These are phyloP conservation scores for Pachycephus smyrnensis DNA, from an alignment of 2,888 invertebrate species.

Conservation along the genomic window DNA sequence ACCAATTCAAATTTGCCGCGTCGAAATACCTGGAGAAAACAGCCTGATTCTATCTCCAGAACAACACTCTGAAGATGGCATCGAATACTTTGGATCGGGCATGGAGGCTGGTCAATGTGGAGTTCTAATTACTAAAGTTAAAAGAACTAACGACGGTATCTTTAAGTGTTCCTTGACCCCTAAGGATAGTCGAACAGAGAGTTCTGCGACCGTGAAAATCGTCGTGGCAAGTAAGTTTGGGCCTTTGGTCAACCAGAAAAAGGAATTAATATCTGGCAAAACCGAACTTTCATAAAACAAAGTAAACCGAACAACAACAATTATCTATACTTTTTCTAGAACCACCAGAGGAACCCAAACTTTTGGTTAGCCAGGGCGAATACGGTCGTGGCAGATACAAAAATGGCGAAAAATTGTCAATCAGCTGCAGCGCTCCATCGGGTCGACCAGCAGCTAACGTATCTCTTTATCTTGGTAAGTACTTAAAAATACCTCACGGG, in stretches of 20 bases:
- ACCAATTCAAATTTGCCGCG: conserved; percentile 73
- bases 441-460: conserved; percentile 83
- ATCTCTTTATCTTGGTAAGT: conserved; percentile 77
- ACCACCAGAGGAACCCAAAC: conserved; percentile 67
- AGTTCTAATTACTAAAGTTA: conserved; percentile 74
- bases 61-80: conserved; percentile 48
- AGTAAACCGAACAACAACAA: background rate
- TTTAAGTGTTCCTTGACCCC: conserved; percentile 77
- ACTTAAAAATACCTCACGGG: background rate
- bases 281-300: background rate
- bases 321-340: conserved; percentile 56
- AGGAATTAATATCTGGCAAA: background rate
- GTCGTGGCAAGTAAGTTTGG: conserved; percentile 79
- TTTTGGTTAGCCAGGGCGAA: conserved; percentile 66
- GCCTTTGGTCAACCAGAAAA: background rate
- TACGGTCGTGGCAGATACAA: conserved; percentile 68
- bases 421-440: conserved; percentile 76
- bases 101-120: conserved; percentile 79
- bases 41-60: conserved; percentile 34
- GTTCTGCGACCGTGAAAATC: conserved; percentile 73
- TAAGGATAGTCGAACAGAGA: conserved; percentile 71
- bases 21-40: conserved; percentile 58
- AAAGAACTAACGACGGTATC: conserved; percentile 77
- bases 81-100: conserved; percentile 68
- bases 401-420: conserved; percentile 74